These are phyloP conservation scores for Antrozous pallidus DNA, from an alignment of 2,797 vertebrate genomes.

Conservation along the genomic window DNA sequence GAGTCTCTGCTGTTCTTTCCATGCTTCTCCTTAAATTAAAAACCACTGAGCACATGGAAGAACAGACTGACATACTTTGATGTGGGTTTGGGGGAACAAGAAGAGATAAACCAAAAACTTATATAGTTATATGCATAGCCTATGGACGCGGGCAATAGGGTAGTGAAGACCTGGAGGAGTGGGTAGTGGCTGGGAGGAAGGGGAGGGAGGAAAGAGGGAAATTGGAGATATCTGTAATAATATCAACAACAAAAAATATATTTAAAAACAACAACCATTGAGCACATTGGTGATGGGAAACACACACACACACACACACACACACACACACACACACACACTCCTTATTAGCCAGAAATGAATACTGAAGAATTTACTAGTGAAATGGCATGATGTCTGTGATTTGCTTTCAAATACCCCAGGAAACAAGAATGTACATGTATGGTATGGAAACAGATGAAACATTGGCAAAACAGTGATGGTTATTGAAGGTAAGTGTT, in stretches of 20 bases:
- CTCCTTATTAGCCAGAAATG: background rate
- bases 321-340: background rate
- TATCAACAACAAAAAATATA: no score
- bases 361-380: background rate
- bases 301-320: background rate
- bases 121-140: no score
- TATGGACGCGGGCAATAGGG: no score
- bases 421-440: background rate
- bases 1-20: background rate
- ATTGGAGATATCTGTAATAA: no score
- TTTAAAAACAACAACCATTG: background rate
- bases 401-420: background rate
- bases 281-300: background rate
- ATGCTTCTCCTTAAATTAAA: background rate
- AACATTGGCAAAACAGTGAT: background rate
- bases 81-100: no score
- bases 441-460: background rate
- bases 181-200: no score
- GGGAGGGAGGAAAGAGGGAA: no score
- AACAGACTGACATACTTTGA: no score
- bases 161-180: no score
- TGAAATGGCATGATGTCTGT: background rate
- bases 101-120: no score
- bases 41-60: background rate
- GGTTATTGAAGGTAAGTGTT: background rate